Conservation (phyloP, 2,113 vertebrate species). For the Aix galericulata region DNA sequence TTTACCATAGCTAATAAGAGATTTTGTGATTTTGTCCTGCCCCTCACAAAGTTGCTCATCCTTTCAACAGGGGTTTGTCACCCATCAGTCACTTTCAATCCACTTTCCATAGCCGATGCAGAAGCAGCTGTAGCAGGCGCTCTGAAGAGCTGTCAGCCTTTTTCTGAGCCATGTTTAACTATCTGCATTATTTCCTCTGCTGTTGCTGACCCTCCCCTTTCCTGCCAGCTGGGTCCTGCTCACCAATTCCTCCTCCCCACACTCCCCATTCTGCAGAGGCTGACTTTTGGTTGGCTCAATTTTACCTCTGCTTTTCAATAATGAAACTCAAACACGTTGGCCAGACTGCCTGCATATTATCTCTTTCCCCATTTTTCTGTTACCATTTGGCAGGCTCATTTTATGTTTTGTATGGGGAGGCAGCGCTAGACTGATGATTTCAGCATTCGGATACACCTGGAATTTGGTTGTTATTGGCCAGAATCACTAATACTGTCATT, state of each 20-base stretch:
- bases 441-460: fast-evolving
- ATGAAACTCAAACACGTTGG: fast-evolving
- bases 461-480: not conserved
- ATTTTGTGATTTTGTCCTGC: not conserved
- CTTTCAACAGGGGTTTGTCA: not conserved
- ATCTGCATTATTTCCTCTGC: not conserved
- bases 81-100: not conserved
- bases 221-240: fast-evolving
- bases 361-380: not conserved
- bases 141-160: not conserved
- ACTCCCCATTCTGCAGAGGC: not conserved
- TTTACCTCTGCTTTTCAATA: not conserved
- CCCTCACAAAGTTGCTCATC: not conserved
- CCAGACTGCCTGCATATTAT: not conserved
- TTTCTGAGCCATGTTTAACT: not conserved
- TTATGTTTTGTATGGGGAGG: not conserved
- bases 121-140: not conserved
- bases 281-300: not conserved
- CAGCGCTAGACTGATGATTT: not conserved
- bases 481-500: not conserved
- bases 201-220: not conserved
- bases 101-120: fast-evolving
- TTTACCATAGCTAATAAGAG: not conserved
- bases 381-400: not conserved
- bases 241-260: not conserved